Evolutionary conservation across 35 echinoderm and acorn worm species (phyloP).

Genomic region (Holothuria glaberrima): DNA sequence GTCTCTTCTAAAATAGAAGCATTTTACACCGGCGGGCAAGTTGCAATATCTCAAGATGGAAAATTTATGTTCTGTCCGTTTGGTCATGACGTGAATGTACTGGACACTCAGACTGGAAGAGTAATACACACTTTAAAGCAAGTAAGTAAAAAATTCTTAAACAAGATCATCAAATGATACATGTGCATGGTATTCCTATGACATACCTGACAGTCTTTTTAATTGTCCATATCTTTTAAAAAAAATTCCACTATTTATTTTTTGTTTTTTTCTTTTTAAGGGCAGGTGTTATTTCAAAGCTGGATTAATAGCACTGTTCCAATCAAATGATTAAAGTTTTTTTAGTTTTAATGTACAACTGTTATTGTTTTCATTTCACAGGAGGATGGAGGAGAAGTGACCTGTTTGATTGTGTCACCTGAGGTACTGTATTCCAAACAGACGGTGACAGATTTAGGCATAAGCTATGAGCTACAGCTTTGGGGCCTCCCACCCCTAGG

Average conservation of each 20-base stretch:
- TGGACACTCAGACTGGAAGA: slow-evolving; percentile 73
- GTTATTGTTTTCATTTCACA: slow-evolving; percentile 11
- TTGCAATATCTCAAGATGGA: slow-evolving; percentile 73
- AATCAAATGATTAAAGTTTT: too few species aligned
- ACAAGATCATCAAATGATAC: background rate
- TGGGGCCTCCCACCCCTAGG: too few species aligned
- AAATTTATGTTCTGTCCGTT: slow-evolving; percentile 80
- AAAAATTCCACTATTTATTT: background rate
- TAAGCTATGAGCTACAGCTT: too few species aligned
- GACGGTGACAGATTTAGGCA: too few species aligned
- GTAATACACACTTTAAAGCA: slow-evolving; percentile 77
- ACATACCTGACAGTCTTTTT: background rate
- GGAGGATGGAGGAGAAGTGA: slow-evolving; percentile 86
- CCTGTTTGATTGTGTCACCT: slow-evolving; percentile 71
- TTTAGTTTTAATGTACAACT: too few species aligned
- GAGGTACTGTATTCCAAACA: slow-evolving; percentile 41
- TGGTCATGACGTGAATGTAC: slow-evolving; percentile 73
- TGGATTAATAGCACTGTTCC: too few species aligned
- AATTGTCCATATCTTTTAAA: background rate
- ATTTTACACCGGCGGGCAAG: slow-evolving; percentile 93
- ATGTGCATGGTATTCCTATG: too few species aligned
- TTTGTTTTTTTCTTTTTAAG: too few species aligned
- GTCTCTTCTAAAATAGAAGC: slow-evolving; percentile 79
- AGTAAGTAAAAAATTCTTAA: slow-evolving; percentile 57
- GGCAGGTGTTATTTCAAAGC: too few species aligned